Evolutionary conservation across 2,113 vertebrate genomes (phyloP), one percentile per base, ranked within the genome.

Genomic region (Oriolus oriolus): DNA sequence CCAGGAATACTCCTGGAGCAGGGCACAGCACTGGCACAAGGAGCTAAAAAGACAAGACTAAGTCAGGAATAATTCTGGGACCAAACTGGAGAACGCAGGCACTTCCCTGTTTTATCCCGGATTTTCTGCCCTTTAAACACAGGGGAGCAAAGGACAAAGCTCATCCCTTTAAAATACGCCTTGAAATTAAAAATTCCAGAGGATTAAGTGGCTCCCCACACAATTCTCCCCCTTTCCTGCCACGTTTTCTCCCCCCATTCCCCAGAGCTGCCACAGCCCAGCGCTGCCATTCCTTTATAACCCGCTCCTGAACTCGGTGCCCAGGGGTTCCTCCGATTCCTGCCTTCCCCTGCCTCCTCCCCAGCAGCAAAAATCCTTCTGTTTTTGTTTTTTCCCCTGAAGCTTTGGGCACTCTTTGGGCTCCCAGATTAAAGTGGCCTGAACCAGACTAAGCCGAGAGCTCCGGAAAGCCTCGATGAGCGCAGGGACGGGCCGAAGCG

Each of bases 121-220:
- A 41, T 70, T 31, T 91, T 21, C 59, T 26, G 16, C 39, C 21
- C 17, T 3, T 28, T 61, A 50, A 18, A 61, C 22, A 13, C 27
- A 39, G 17, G 17, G 63, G 2, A 50, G 31, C 11, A 24, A 28
- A 87, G 84, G 33, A 6, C 60, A 80, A 76, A 77, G 23, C 24
- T 30, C 30, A 30, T 6, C 30, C 22, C 28, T 87, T 49, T 28
- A 15, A 78, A 66, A 31, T 0, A 13, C 1, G 2, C 33, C 5
- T 69, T 5, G 30, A 42, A 61, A 49, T 33, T 4, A 10, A 66
- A 33, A 11, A 64, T 14, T 13, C 24, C 31, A 47, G 61, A 14
- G 52, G 56, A 27, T 9, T 11, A 4, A 1, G 5, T 1, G 5
- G 64, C 2, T 33, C 16, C n/a, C 28, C n/a, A 16, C 22, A 5